Conservation (phyloP, 2,113 vertebrate genomes). For the Coryphaenoides rupestris region DNA sequence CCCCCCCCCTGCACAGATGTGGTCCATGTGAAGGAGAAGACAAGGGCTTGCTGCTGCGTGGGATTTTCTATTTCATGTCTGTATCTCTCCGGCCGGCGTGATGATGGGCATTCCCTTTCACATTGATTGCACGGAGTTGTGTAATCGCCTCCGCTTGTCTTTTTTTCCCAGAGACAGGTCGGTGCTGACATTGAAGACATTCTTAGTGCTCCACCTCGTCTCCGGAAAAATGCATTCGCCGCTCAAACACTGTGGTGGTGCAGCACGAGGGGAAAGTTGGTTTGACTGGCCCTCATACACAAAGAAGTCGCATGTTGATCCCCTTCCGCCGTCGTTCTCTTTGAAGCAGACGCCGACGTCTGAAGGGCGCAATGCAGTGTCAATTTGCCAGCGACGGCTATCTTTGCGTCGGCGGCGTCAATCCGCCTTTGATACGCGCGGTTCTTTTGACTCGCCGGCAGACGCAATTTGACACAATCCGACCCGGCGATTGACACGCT, state of each 20-base stretch:
- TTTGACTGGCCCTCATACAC: not conserved
- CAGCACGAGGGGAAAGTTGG: slow-evolving; percentile 8
- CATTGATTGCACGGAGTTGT: slow-evolving; percentile 19
- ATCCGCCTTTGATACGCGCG: slow-evolving; percentile 46
- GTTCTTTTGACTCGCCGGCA: slow-evolving; percentile 21
- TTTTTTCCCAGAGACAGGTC: not conserved
- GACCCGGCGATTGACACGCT: slow-evolving; percentile 25
- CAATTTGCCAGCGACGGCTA: slow-evolving; percentile 46
- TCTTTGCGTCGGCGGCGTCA: slow-evolving; percentile 43
- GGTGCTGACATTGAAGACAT: not conserved
- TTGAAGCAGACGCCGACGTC: slow-evolving; percentile 21
- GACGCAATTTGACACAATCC: slow-evolving; percentile 49
- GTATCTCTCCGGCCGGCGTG: slow-evolving; percentile 31
- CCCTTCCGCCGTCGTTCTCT: slow-evolving; percentile 11
- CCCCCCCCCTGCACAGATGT: slow-evolving; percentile 23
- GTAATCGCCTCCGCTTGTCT: too few species aligned
- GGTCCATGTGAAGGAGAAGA: slow-evolving; percentile 26
- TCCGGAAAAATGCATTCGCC: not conserved
- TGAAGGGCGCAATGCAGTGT: slow-evolving; percentile 14
- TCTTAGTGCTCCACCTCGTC: not conserved
- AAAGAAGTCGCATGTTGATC: not conserved
- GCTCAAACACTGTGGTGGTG: not conserved
- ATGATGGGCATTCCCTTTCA: slow-evolving; percentile 19
- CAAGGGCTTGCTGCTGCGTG: not conserved
- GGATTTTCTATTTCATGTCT: slow-evolving; percentile 35